phyloP scores from a whole-genome alignment of 2,888 invertebrate genomes.

The Stenotaenia linearis region DNA sequence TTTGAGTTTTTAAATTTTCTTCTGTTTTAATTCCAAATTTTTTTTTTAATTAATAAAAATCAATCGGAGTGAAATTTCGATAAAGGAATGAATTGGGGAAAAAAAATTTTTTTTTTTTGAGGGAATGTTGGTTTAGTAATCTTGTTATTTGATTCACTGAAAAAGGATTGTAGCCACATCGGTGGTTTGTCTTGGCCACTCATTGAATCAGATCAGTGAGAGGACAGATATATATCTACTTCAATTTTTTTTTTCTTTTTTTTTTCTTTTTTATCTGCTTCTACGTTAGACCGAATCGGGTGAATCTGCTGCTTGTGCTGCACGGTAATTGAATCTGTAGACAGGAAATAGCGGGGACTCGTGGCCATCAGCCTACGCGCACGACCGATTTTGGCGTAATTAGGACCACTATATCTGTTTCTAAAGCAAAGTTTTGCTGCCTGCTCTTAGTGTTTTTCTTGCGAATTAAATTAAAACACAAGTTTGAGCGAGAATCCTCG shows the following conservation, averaged over 20 bases:
- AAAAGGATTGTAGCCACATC: not conserved
- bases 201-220: not conserved
- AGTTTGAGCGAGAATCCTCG: too few species aligned
- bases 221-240: not conserved
- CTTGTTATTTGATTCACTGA: not conserved
- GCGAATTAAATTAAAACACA: not conserved
- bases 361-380: not conserved
- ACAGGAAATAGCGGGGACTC: not conserved
- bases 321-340: not conserved
- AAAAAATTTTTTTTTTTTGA: not conserved
- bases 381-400: not conserved
- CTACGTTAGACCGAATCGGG: not conserved
- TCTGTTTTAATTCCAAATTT: not conserved
- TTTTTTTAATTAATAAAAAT: not conserved
- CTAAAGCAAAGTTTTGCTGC: not conserved
- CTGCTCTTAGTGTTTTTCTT: not conserved
- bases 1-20: not conserved
- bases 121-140: not conserved
- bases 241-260: not conserved
- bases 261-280: not conserved
- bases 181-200: not conserved
- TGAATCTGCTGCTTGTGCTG: not conserved
- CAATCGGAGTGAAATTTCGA: not conserved
- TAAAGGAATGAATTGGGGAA: not conserved
- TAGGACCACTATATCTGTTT: not conserved